Base-by-base conservation (phyloP, 2,888 invertebrate genomes). In the Agriotes lineatus region DNA sequence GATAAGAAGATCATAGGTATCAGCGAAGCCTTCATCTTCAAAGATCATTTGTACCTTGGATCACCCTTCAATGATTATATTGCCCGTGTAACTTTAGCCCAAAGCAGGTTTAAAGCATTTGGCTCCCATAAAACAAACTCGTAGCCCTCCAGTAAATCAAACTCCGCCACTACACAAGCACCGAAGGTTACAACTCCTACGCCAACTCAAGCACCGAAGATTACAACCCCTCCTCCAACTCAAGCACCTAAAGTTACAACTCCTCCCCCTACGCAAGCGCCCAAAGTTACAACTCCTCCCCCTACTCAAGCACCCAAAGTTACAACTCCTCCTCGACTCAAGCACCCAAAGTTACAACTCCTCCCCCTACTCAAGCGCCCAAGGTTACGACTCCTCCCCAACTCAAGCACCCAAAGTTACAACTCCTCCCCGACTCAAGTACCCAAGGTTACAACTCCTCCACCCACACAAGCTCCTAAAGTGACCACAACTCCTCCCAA, bases 31-130 rank as follows among this genome's bases (percentile, higher is more conserved):
- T 86, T 90, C 69, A 88, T 92, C 50, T 88, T 87, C 77, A 88
- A 89, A 57, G 88, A 89, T 73, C 86, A 87, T 74, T 82, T 94
- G 10, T 90, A 90, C 78, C 82, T 91, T 30, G 94, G 93, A 16
- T 89, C 89, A 12, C 93, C 94, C 0, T 89, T 87, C 73, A 89
- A 90, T 77, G 85, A 88, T 62, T 92, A 86, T 75, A 81, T 94
- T 48, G 91, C 87, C 0, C 86, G 89, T 60, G 87, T 93, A n/a
- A 87, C 90, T 33, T 85, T 88, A 9, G 86, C 87, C n/a, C 0
- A 84, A 88, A 61, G 83, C 84, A 33, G 83, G 88, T 18, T 80
- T 81, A 79, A 68, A 80, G 14, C 76, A 81, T 71, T 74, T 82
- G 30, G 62, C 50, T 70, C 71, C 30, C 74, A 81, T 19, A 71